These are phyloP conservation scores for Drosophila multiciliata DNA, from an alignment of 2,888 invertebrate species.

Conservation along the genomic window DNA sequence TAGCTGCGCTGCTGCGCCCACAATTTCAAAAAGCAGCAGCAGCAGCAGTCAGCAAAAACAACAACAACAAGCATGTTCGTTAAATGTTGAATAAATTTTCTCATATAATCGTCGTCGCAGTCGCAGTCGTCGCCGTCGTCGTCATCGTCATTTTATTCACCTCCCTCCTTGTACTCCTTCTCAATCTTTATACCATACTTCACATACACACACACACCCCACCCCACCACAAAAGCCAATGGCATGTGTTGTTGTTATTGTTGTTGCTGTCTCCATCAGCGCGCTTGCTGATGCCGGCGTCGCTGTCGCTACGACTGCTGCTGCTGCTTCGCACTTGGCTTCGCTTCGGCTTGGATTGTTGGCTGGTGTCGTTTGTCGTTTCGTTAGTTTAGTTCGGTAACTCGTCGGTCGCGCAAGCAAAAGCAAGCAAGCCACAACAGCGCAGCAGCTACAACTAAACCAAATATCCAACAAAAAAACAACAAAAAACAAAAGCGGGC, in stretches of 20 bases:
- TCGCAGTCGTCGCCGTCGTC: slow-evolving; percentile 30
- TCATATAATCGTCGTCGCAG: slow-evolving; percentile 70
- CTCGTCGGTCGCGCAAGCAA: slow-evolving; percentile 82
- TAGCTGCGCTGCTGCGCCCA: slow-evolving; percentile 46
- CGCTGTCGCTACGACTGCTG: slow-evolving; percentile 38
- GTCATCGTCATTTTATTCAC: slow-evolving; percentile 43
- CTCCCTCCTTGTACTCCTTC: slow-evolving; percentile 3
- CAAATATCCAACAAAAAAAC: slow-evolving; percentile 16
- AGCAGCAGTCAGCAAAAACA: slow-evolving; percentile 23
- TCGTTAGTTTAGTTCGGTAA: slow-evolving; percentile 83
- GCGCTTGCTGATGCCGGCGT: slow-evolving; percentile 51
- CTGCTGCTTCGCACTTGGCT: slow-evolving; percentile 63
- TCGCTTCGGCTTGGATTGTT: slow-evolving; percentile 65
- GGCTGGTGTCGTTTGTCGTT: slow-evolving; percentile 67
- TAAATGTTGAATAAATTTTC: slow-evolving; percentile 78
- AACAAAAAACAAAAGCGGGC: slow-evolving; percentile 34
- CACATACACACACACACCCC: slow-evolving; percentile 42
- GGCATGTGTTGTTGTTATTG: slow-evolving; percentile 49
- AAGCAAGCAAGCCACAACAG: slow-evolving; percentile 60
- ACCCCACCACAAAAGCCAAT: slow-evolving; percentile 38
- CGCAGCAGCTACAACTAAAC: slow-evolving; percentile 23
- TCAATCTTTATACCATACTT: slow-evolving; percentile 21
- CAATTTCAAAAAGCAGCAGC: slow-evolving; percentile 47
- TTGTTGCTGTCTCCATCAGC: slow-evolving; percentile 53
- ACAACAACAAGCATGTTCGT: slow-evolving; percentile 65